A percentile compares a stretch with the other conserved stretches of the same genome.
Evolutionary conservation across 2,113 vertebrate species (phyloP).

Genomic region (Eptatretus burgeri): DNA sequence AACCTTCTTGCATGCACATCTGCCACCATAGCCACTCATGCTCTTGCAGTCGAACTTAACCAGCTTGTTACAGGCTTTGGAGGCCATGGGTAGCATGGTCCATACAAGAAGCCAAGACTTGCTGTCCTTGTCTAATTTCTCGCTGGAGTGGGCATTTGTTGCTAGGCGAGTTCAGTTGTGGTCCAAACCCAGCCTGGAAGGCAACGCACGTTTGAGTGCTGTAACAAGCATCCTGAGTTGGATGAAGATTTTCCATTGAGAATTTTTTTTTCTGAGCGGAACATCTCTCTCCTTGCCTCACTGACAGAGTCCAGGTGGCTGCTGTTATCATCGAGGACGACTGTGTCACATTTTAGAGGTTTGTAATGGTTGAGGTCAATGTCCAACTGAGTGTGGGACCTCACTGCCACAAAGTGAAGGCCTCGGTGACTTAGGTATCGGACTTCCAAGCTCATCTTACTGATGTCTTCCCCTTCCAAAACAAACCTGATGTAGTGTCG

Average conservation of each 20-base stretch:
- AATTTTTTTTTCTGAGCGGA: not conserved
- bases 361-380: not conserved
- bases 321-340: not conserved
- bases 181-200: not conserved
- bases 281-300: not conserved
- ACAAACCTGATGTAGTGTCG: not conserved
- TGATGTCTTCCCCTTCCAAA: not conserved
- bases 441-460: not conserved
- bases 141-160: not conserved
- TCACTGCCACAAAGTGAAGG: not conserved
- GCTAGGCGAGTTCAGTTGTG: not conserved
- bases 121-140: not conserved
- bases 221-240: not conserved
- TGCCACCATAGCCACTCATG: not conserved
- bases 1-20: not conserved
- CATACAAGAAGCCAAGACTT: not conserved
- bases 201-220: not conserved
- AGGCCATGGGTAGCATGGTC: not conserved
- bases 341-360: not conserved
- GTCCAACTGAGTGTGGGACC: not conserved
- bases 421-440: not conserved
- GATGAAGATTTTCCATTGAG: not conserved
- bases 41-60: not conserved
- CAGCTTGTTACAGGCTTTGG: not conserved
- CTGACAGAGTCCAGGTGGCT: slow-evolving; percentile 1